A percentile compares a stretch with the other conserved stretches of the same genome.
These are phyloP conservation scores for Patagioenas fasciata DNA, from an alignment of 2,113 vertebrate genomes.

Conservation along the genomic window DNA sequence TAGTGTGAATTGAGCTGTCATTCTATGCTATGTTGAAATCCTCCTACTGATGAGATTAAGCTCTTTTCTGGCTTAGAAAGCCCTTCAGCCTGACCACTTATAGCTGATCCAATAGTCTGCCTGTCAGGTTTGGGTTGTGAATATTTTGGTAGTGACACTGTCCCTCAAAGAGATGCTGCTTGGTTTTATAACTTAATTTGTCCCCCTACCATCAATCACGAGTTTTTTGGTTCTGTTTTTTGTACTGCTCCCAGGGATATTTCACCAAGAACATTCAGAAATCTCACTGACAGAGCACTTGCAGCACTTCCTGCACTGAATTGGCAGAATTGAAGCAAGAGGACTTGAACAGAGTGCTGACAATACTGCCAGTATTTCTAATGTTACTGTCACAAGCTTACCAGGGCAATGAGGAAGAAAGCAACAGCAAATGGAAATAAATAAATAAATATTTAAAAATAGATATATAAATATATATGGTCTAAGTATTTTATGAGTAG, in stretches of 20 bases:
- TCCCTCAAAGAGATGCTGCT: accelerated
- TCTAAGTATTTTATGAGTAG: background rate
- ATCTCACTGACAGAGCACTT: background rate
- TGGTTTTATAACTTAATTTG: background rate
- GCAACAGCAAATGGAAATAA: no score
- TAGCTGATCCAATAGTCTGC: background rate
- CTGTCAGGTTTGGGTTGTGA: background rate
- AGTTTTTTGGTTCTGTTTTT: background rate
- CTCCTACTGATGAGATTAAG: background rate
- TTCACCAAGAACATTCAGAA: background rate
- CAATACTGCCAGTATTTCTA: background rate
- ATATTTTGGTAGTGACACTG: accelerated
- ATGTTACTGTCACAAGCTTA: background rate
- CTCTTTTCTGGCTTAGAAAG: background rate
- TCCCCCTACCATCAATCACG: background rate
- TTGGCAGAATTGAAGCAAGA: background rate
- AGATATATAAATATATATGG: background rate
- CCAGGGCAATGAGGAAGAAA: background rate
- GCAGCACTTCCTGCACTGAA: background rate
- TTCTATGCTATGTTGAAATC: background rate
- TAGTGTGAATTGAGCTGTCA: background rate
- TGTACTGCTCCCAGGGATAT: background rate
- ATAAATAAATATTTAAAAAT: no score
- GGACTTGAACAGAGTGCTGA: background rate
- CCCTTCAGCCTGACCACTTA: background rate